phyloP scores from a whole-genome alignment of 2,888 invertebrate species.

The Panopea generosa region DNA sequence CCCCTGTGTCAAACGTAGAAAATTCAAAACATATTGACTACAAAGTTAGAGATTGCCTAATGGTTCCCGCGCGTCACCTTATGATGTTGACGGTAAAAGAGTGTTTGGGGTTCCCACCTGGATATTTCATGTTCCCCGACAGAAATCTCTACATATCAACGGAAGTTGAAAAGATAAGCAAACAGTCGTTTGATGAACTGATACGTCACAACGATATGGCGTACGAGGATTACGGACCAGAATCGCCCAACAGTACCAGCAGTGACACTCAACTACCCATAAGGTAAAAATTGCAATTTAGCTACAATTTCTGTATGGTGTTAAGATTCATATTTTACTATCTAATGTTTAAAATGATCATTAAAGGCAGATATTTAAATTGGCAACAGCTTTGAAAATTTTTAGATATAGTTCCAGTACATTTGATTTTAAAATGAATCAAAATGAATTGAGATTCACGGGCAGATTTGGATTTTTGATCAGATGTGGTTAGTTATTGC shows the following conservation, averaged over 20 bases:
- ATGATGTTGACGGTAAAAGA: slow-evolving; percentile 65
- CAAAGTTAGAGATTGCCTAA: slow-evolving; percentile 66
- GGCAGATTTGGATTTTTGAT: too few species aligned
- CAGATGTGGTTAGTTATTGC: too few species aligned
- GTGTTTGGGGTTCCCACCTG: slow-evolving; percentile 72
- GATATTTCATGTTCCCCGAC: slow-evolving; percentile 71
- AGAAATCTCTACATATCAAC: slow-evolving; percentile 52
- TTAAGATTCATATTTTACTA: too few species aligned
- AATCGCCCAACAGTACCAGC: slow-evolving; percentile 12
- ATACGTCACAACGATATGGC: slow-evolving; percentile 67
- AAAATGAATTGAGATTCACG: too few species aligned
- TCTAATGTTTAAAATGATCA: too few species aligned
- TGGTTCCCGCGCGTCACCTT: slow-evolving; percentile 69
- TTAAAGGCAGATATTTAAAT: too few species aligned
- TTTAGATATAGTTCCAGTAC: too few species aligned
- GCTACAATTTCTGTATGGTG: too few species aligned
- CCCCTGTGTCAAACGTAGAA: slow-evolving; percentile 55
- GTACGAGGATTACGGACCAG: slow-evolving; percentile 64
- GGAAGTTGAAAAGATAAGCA: slow-evolving; percentile 65
- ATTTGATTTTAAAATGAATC: too few species aligned
- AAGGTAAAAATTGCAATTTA: slow-evolving; percentile 11
- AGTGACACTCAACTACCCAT: slow-evolving; percentile 30
- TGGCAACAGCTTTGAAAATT: too few species aligned
- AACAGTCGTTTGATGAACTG: slow-evolving; percentile 63
- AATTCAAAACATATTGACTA: slow-evolving; percentile 51